Percentiles rank a stretch among this genome's conserved stretches.
Conservation (phyloP, 2,797 vertebrate genomes). For the Epinephelus malabaricus region DNA sequence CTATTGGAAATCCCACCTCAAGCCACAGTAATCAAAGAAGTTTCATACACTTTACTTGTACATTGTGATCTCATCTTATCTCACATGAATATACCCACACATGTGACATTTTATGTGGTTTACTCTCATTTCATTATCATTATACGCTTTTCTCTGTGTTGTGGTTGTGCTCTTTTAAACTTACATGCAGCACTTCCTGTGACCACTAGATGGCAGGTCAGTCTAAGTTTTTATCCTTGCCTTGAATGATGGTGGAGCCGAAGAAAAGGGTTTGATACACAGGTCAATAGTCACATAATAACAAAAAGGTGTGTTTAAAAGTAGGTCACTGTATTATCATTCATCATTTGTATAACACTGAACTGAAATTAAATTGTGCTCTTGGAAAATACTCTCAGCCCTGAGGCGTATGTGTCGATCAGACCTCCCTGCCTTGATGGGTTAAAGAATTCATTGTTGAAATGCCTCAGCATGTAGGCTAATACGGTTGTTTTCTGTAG, state of each 20-base stretch:
- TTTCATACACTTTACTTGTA: neutral
- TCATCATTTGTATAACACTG: neutral
- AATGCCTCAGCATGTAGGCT: constrained; percentile 25
- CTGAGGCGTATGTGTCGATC: neutral
- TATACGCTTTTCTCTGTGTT: neutral
- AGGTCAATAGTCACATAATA: neutral
- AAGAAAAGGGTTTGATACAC: neutral
- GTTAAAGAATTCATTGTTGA: constrained; percentile 18
- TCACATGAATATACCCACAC: neutral
- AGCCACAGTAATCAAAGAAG: neutral
- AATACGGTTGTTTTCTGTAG: constrained; percentile 14
- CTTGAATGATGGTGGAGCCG: neutral
- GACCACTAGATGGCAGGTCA: constrained; percentile 68
- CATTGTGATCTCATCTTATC: neutral
- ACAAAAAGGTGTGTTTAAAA: neutral
- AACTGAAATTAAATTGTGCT: neutral
- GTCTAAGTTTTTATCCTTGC: neutral
- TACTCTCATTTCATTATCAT: neutral
- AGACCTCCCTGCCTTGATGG: neutral
- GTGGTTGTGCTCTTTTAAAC: neutral
- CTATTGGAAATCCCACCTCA: too few species aligned
- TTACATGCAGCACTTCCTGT: constrained; percentile 12
- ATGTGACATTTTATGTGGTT: neutral
- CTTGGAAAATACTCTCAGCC: neutral
- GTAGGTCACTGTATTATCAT: neutral